Percentiles rank a stretch among this genome's conserved stretches.
Conservation (phyloP, 1,140 invertebrate genomes). For the Cyclargus thomasi region DNA sequence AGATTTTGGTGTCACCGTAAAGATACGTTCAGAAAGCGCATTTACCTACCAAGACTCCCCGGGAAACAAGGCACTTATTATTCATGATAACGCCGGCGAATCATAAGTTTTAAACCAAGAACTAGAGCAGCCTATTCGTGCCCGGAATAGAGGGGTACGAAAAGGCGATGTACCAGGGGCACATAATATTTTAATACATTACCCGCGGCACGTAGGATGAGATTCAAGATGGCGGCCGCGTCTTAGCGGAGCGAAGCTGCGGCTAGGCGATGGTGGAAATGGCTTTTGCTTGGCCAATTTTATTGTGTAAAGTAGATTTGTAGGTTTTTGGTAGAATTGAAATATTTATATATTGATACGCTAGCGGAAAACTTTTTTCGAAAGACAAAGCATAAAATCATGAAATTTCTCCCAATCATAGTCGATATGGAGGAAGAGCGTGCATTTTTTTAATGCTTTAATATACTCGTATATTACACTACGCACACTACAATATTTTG, state of each 20-base stretch:
- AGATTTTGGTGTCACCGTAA: too few relatives aligned
- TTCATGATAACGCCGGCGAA: neutral
- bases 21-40: too few relatives aligned
- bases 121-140: conserved; percentile 9
- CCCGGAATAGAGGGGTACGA: neutral
- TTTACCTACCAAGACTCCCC: too few relatives aligned
- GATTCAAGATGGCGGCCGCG: conserved; percentile 41
- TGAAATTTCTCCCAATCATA: too few relatives aligned
- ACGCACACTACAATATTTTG: too few relatives aligned
- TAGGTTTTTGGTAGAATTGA: too few relatives aligned
- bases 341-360: too few relatives aligned
- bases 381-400: too few relatives aligned
- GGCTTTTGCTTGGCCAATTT: conserved; percentile 21
- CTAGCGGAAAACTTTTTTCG: too few relatives aligned
- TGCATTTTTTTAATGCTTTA: too few relatives aligned
- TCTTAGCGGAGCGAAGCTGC: conserved; percentile 35
- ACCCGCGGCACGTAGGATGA: conserved; percentile 41
- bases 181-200: conserved; percentile 43
- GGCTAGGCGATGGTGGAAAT: conserved; percentile 22
- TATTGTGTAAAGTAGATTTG: neutral
- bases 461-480: too few relatives aligned
- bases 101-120: neutral
- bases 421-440: too few relatives aligned
- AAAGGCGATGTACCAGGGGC: conserved; percentile 16
- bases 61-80: neutral